Base-by-base conservation (phyloP, 2,888 invertebrate species). In the Trichogramma evanescens region DNA sequence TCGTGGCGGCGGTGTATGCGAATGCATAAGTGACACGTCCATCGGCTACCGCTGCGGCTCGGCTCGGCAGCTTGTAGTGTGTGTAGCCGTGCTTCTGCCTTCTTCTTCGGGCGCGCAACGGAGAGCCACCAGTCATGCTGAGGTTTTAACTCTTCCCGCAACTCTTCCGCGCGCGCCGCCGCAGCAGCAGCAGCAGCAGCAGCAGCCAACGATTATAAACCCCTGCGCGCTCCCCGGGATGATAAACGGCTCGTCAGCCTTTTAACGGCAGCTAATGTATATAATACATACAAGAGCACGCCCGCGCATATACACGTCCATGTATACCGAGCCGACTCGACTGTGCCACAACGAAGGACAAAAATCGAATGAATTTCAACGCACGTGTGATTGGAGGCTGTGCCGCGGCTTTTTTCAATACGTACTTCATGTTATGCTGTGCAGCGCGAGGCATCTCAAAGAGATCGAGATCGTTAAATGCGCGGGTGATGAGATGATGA, bases 11-110 rank as follows among this genome's bases (percentile, higher is more conserved):
- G 26, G 26, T 26, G 26, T 26, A 26, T 26, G 26, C 26, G 26
- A 72, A 72, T 72, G 74, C 73, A 72, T 71, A 74, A 76, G 74
- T 76, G 76, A 75, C 75, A 74, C 75, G 73, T 76, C 73, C 73
- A 72, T 73, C 74, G 75, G 73, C 73, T 73, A 74, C 71, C 69
- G 72, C 26, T 26, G 26, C 26, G 26, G 26, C 26, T 26, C 26
- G 1, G 26, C 26, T 26, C 26, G 26, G 26, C 26, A 3, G 26
- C 26, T 26, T 26, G 26, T 26, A 26, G 13, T 13, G 26, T 26
- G 26, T 26, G 26, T 3, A 26, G 26, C 26, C 1, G 26, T 26
- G 26, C 26, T 26, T 26, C 26, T 26, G 26, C 26, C 26, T 26
- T 26, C 26, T 26, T 26, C 26, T 26, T 26, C 26, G 26, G 26